Evolutionary conservation across 2,888 invertebrate species (phyloP).

Genomic region (Psylliodes chrysocephalus): DNA sequence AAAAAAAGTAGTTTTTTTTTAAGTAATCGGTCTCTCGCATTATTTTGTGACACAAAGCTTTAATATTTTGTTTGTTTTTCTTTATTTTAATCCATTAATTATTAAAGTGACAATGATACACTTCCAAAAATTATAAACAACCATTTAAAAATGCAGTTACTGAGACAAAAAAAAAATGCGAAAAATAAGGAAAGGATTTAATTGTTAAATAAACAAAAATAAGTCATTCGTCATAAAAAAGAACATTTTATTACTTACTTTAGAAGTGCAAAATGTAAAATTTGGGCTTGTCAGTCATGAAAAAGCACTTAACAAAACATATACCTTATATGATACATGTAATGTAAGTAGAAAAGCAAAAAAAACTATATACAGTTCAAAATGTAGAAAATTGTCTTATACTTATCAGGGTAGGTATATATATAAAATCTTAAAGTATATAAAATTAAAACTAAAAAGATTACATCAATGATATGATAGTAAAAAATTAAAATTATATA

Average conservation of each 20-base stretch:
- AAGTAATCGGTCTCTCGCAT: too few relatives aligned
- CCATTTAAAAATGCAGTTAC: too few relatives aligned
- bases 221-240: conserved; percentile 14
- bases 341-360: conserved; percentile 33
- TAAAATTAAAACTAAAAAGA: conserved; percentile 39
- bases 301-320: conserved; percentile 24
- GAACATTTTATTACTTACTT: conserved; percentile 29
- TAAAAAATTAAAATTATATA: conserved; percentile 27
- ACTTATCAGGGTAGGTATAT: conserved; percentile 36
- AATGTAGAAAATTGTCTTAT: conserved; percentile 36
- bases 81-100: too few relatives aligned
- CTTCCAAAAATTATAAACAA: too few relatives aligned
- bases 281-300: conserved; percentile 30
- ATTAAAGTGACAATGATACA: too few relatives aligned
- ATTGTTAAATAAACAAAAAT: too few relatives aligned
- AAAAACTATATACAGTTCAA: conserved; percentile 31
- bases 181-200: too few relatives aligned
- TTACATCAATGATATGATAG: conserved; percentile 25
- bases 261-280: conserved; percentile 29
- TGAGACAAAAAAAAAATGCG: too few relatives aligned
- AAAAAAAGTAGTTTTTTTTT: too few relatives aligned
- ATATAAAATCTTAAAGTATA: conserved; percentile 43
- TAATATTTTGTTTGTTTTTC: too few relatives aligned
- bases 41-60: too few relatives aligned
- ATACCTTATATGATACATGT: conserved; percentile 15